A percentile compares a stretch with the other conserved stretches of the same genome.
Evolutionary conservation across 2,113 vertebrate species (phyloP).

Genomic region (Phrynosoma blainvillii): DNA sequence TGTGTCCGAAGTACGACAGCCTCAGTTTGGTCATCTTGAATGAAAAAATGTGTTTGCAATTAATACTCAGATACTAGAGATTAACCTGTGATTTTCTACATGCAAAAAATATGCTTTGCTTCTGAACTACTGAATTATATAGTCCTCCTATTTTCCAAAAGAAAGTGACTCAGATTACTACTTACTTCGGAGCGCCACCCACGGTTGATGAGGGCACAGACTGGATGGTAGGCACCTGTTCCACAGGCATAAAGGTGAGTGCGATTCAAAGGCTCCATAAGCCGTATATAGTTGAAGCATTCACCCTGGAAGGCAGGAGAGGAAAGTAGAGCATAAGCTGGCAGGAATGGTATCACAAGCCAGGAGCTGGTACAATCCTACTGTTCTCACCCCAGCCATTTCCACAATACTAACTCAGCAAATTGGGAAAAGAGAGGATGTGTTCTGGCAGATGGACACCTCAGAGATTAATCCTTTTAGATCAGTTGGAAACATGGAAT

Average conservation of each 20-base stretch:
- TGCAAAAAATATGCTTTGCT: background rate
- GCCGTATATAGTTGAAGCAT: constrained; percentile 76
- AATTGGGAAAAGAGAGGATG: too few species aligned
- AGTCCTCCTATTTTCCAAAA: background rate
- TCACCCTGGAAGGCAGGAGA: constrained; percentile 62
- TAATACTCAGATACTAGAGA: background rate
- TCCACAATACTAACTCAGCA: background rate
- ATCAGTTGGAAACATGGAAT: background rate
- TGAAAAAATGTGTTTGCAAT: too few species aligned
- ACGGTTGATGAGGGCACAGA: constrained; percentile 84
- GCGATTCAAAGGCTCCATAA: constrained; percentile 85
- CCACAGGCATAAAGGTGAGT: constrained; percentile 87
- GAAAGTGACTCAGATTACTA: background rate
- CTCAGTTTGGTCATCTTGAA: too few species aligned
- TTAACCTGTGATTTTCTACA: too few species aligned
- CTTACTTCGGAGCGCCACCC: constrained; percentile 86
- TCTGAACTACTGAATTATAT: too few species aligned
- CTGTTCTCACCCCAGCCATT: background rate
- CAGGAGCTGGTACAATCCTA: background rate
- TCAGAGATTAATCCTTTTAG: background rate
- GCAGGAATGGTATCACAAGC: background rate
- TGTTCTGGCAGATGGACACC: background rate
- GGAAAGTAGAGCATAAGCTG: background rate
- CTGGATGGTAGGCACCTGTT: constrained; percentile 85
- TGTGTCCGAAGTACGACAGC: too few species aligned